Evolutionary conservation across 2,113 vertebrate species (phyloP).

Genomic region (Cyanocitta stelleri): DNA sequence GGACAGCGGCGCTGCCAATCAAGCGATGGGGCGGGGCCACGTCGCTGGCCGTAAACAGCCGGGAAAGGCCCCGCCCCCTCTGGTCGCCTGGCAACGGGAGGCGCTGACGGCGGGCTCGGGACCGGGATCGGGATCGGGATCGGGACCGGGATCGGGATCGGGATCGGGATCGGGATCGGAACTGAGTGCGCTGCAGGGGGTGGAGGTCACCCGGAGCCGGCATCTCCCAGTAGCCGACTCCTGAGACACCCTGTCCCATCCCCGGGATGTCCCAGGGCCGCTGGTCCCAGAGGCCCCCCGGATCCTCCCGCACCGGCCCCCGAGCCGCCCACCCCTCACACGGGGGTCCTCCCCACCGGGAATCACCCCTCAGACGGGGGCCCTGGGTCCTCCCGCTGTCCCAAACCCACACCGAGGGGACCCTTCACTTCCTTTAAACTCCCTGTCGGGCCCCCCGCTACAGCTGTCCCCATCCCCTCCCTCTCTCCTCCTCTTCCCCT

Average conservation of each 20-base stretch:
- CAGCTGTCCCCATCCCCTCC: neutral
- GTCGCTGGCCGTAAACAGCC: accelerated
- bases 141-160: no score
- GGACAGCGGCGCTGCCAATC: neutral
- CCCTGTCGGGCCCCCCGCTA: no score
- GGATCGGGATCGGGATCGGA: accelerated
- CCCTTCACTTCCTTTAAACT: neutral
- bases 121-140: accelerated
- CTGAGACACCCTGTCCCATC: no score
- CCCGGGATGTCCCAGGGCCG: neutral
- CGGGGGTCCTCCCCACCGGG: accelerated
- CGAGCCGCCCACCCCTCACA: neutral
- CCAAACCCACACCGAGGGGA: neutral
- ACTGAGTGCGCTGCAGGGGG: neutral
- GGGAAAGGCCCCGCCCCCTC: neutral
- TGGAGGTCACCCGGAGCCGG: neutral
- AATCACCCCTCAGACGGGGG: no score
- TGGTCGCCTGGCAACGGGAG: neutral
- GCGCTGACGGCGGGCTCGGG: neutral
- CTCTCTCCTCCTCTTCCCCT: neutral
- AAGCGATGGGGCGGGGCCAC: accelerated
- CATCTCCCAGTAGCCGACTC: no score
- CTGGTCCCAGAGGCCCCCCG: no score
- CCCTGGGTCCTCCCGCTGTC: neutral
- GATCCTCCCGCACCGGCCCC: no score